phyloP scores from a whole-genome alignment of 2,797 vertebrate species.

The Microchirus variegatus region DNA sequence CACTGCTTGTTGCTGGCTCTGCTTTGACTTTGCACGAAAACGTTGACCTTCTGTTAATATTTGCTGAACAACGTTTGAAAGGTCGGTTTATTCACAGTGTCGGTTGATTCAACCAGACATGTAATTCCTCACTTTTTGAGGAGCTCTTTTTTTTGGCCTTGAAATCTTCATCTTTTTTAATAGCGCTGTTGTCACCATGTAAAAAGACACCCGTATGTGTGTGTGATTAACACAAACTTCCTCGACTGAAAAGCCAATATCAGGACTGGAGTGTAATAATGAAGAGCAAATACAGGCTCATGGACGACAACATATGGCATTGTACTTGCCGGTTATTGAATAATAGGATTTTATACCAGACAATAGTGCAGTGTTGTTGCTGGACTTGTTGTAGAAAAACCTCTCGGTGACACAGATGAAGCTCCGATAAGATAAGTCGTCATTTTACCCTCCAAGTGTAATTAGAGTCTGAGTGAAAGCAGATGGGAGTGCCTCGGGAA shows the following conservation, averaged over 20 bases:
- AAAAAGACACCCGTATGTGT: background rate
- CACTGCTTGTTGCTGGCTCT: conserved; percentile 18
- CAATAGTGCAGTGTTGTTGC: background rate
- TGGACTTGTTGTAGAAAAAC: conserved; percentile 17
- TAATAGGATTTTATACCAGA: background rate
- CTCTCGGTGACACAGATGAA: conserved; percentile 4
- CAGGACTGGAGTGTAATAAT: background rate
- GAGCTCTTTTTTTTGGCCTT: background rate
- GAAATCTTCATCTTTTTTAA: background rate
- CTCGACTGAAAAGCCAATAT: background rate
- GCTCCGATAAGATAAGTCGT: conserved; percentile 17
- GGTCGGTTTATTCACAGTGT: conserved; percentile 27
- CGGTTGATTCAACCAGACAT: conserved; percentile 14
- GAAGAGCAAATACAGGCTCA: background rate
- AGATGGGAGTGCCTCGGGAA: conserved; percentile 9
- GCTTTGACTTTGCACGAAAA: conserved; percentile 42
- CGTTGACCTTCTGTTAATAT: conserved; percentile 44
- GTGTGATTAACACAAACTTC: background rate
- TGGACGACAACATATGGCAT: background rate
- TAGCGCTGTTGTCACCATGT: background rate
- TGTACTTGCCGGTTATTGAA: background rate
- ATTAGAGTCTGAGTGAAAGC: conserved; percentile 25
- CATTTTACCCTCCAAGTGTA: conserved; percentile 11
- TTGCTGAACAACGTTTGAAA: conserved; percentile 37
- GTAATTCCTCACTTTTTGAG: conserved; percentile 39